Evolutionary conservation across 2,888 invertebrate genomes (phyloP).

Genomic region (Encarsia formosa): DNA sequence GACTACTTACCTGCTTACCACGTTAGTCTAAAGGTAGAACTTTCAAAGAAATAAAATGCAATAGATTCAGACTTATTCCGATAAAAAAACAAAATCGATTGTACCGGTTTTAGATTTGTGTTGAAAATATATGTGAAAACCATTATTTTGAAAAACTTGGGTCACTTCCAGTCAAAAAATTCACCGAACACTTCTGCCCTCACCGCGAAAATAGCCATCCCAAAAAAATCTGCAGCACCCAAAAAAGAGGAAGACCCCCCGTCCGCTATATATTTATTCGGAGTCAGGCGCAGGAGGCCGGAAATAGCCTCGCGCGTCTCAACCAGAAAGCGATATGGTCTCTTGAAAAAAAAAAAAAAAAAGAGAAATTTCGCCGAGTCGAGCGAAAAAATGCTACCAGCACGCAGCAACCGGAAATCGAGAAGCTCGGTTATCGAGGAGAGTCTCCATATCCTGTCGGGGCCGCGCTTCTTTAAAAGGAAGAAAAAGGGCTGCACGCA

Average conservation of each 20-base stretch:
- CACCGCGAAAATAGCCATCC: no score
- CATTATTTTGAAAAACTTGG: no score
- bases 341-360: conserved; percentile 14
- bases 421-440: conserved; percentile 15
- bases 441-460: conserved; percentile 12
- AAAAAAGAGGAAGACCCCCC: not conserved
- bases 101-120: no score
- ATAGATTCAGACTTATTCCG: no score
- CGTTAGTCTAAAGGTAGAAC: no score
- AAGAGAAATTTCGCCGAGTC: conserved; percentile 24
- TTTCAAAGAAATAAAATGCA: no score
- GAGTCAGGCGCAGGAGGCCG: conserved; percentile 21
- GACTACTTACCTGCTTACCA: no score
- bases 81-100: no score
- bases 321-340: conserved; percentile 24
- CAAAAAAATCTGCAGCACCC: not conserved
- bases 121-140: no score
- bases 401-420: conserved; percentile 40
- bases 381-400: conserved; percentile 33
- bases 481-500: no score
- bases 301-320: conserved; percentile 28
- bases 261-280: conserved; percentile 17
- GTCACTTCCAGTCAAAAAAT: no score
- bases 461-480: not conserved
- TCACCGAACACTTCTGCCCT: no score